Base-by-base conservation (phyloP, 2,113 vertebrate species). In the Aptenodytes patagonicus region DNA sequence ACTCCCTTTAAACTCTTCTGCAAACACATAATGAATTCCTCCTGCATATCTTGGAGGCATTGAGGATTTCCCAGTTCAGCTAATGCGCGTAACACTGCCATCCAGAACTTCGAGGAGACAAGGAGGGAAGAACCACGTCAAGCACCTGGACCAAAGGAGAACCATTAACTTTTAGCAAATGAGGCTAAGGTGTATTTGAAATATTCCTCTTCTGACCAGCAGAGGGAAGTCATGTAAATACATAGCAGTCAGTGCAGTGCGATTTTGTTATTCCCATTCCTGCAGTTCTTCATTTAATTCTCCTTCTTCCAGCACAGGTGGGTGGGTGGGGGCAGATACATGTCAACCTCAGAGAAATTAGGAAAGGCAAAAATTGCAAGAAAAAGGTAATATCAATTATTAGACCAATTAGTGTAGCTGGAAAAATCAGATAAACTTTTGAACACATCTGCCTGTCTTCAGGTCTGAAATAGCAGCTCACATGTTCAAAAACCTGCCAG, bases 171-270 rank as follows among this genome's bases (percentile, higher is more conserved):
- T 70, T 15, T 15, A 69, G 72, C 44, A 82, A 78, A 77, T 31
- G 51, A 64, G 32, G 21, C 9, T 17, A 83, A 70, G 73, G 75
- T 46, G 6, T 55, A 64, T 73, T 76, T 77, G 73, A 91, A 95
- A 84, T 85, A 85, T 69, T 71, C 89, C 77, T 44, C 78, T 80
- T 73, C 73, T 73, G 70, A 54, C 96, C 97, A 80, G 95, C 51
- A 97, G 94, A 91, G 95, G 96, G 95, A 92, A 95, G 91, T 89
- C 51, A 95, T 9, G 84, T 85, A 91, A 96, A 76, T 54, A 85
- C 42, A 55, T 75, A 83, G 68, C 71, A 93, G 29, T 11, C 49
- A 46, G 58, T 15, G 22, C 54, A 55, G 22, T 9, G 18, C 0
- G 3, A 61, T 76, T 92, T 80, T 77, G 31, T 69, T 83, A 42